Percentiles rank a stretch among this genome's conserved stretches.
phyloP scores from a whole-genome alignment of 2,888 invertebrate species.

The Leptarthrus brevirostris region DNA sequence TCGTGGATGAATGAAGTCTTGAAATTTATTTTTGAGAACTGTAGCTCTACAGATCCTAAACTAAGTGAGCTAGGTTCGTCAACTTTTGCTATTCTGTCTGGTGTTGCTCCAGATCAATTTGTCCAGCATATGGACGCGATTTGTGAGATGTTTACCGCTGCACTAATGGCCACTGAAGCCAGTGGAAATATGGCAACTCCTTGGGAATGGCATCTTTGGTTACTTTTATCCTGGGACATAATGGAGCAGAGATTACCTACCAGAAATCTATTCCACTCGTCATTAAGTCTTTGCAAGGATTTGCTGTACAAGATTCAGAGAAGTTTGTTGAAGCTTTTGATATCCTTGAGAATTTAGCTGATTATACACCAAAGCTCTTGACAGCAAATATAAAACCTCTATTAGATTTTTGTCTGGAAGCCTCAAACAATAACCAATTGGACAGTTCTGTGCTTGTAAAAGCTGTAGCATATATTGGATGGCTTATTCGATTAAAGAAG shows the following conservation, averaged over 20 bases:
- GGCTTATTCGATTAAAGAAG: slow-evolving; percentile 76
- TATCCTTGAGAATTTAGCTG: slow-evolving; percentile 64
- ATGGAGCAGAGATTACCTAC: slow-evolving; percentile 68
- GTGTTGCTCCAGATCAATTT: slow-evolving; percentile 77
- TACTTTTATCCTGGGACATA: slow-evolving; percentile 74
- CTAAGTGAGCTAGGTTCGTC: slow-evolving; percentile 65
- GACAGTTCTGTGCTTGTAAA: slow-evolving; percentile 75
- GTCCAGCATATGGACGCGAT: slow-evolving; percentile 74
- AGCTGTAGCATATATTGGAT: slow-evolving; percentile 75
- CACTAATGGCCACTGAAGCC: slow-evolving; percentile 61
- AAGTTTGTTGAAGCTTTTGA: slow-evolving; percentile 66
- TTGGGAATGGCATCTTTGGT: slow-evolving; percentile 75
- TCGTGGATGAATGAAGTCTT: slow-evolving; percentile 64
- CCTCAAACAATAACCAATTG: slow-evolving; percentile 71
- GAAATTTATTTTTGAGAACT: slow-evolving; percentile 63
- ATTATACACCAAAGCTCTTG: slow-evolving; percentile 63
- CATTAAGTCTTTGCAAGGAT: slow-evolving; percentile 72
- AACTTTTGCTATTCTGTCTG: slow-evolving; percentile 76
- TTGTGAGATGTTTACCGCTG: slow-evolving; percentile 67
- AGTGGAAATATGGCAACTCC: slow-evolving; percentile 63
- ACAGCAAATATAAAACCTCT: slow-evolving; percentile 73
- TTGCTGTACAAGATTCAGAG: slow-evolving; percentile 71
- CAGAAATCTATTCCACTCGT: slow-evolving; percentile 73
- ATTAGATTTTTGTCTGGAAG: slow-evolving; percentile 75
- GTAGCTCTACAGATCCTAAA: slow-evolving; percentile 61